Base-by-base conservation (phyloP, 1,140 invertebrate species). In the Dendroctonus ponderosae region DNA sequence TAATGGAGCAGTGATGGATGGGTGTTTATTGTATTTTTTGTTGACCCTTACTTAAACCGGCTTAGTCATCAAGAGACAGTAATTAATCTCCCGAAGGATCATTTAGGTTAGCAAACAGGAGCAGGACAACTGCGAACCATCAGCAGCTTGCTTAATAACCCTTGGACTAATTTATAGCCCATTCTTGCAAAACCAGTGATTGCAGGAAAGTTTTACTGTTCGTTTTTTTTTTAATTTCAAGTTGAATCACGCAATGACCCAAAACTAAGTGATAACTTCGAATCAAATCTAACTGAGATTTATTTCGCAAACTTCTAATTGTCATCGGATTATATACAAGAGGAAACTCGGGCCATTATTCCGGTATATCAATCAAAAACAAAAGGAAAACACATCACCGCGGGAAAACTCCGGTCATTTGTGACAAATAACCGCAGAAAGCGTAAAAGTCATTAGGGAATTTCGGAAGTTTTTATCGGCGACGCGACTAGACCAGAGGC, bases 51-150 rank as follows among this genome's bases (percentile, higher is more conserved):
- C 58, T 49, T 39, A 49, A 60, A 60, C 41, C 48, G 40, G 58
- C 58, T 60, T 60, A 60, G 26, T 60, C 58, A 60, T 60, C 58
- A n/a, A 38, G 12, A 40, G 61, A 51, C 39, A 41, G 53, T 53
- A 53, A 62, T 53, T 62, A 52, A 62, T 54, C 61, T 44, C 50
- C 50, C 37, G 61, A 54, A 61, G 50, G 61, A 62, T 62, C 48
- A 62, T 62, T 62, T 62, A 62, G 61, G 26, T 51, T 62, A 52
- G 53, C 61, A 62, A 62, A 62, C 46, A 62, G 61, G 61, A 62
- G 53, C 61, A 53, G 50, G 48, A 62, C 61, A 62, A 53, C 41
- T 11, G 15, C 39, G 61, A 50, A 62, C 61, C 53, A 62, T 62
- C 61, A 62, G 48, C 50, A 54, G 53, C 49, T 62, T 62, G 61